Percentiles rank a stretch among this genome's conserved stretches.
Evolutionary conservation across 2,797 vertebrate genomes (phyloP).

Genomic region (Hypotaenidia okinawae): DNA sequence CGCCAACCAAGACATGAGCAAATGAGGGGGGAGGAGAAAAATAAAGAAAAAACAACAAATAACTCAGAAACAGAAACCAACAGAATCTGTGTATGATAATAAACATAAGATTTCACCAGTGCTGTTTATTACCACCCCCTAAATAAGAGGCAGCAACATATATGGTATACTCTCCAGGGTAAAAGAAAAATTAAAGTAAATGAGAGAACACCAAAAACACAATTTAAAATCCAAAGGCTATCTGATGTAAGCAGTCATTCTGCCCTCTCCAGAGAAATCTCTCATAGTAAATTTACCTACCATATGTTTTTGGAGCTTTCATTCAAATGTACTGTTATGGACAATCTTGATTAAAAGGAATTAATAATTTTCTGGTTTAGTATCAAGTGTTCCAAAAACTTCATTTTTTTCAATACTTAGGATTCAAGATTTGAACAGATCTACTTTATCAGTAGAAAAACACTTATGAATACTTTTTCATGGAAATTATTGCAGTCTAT

Average conservation of each 20-base stretch:
- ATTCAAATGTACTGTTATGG: neutral
- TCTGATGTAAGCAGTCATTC: neutral
- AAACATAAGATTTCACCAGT: conserved; percentile 99
- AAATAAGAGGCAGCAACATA: conserved; percentile 89
- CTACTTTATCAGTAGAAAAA: neutral
- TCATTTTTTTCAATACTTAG: neutral
- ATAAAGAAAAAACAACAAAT: conserved; percentile 99
- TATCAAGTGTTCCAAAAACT: neutral
- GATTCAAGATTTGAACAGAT: neutral
- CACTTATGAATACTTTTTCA: neutral
- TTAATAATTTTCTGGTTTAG: neutral
- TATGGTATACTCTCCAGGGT: conserved; percentile 86
- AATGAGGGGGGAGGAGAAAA: conserved; percentile 95
- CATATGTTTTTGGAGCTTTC: neutral
- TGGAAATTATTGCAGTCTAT: neutral
- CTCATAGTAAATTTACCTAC: neutral
- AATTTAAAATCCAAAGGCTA: conserved; percentile 18
- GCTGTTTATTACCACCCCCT: conserved; percentile 92
- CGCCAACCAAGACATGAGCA: conserved; percentile 99
- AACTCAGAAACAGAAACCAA: conserved; percentile 99
- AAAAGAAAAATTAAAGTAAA: conserved; percentile 76
- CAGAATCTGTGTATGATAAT: conserved; percentile 99
- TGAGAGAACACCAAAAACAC: conserved; percentile 84
- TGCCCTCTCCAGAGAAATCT: neutral
- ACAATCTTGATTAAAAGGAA: neutral